Conservation (phyloP, 2,797 vertebrate species). For the Silurus lanzhouensis region DNA sequence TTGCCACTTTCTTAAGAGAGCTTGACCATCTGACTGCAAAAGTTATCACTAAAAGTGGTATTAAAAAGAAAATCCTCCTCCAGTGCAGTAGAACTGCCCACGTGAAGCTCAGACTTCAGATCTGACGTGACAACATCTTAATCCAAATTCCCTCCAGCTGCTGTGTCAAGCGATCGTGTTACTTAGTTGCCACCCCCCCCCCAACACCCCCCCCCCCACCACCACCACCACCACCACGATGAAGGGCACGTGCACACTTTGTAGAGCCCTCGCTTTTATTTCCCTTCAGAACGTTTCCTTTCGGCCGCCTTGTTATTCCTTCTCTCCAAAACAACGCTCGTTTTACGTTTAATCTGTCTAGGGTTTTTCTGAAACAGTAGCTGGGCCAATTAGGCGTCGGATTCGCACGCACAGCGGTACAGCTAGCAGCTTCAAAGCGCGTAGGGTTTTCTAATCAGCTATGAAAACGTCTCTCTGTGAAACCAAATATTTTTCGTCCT, state of each 20-base stretch:
- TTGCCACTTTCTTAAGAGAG: no score
- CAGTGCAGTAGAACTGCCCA: background rate
- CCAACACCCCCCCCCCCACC: conserved; percentile 1
- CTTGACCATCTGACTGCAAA: no score
- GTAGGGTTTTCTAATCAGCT: conserved; percentile 17
- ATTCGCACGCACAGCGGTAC: conserved; percentile 10
- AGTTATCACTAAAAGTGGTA: no score
- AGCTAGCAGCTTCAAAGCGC: background rate
- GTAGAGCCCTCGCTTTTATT: conserved; percentile 17
- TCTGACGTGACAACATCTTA: conserved; percentile 42
- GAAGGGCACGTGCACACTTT: conserved; percentile 26
- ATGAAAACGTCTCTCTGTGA: background rate
- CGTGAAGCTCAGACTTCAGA: conserved; percentile 4
- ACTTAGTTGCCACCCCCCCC: conserved; percentile 10
- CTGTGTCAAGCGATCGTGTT: conserved; percentile 22
- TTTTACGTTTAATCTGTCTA: conserved; percentile 9
- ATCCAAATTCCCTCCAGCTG: conserved; percentile 48
- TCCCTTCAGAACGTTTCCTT: conserved; percentile 14
- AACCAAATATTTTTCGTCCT: background rate
- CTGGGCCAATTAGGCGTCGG: conserved; percentile 29
- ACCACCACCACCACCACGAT: no score
- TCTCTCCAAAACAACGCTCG: conserved; percentile 5
- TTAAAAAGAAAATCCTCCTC: background rate
- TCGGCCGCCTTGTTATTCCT: background rate
- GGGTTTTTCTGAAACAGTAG: conserved; percentile 25